phyloP scores from a whole-genome alignment of 2,888 invertebrate genomes.

The Heterodera filipjevi region DNA sequence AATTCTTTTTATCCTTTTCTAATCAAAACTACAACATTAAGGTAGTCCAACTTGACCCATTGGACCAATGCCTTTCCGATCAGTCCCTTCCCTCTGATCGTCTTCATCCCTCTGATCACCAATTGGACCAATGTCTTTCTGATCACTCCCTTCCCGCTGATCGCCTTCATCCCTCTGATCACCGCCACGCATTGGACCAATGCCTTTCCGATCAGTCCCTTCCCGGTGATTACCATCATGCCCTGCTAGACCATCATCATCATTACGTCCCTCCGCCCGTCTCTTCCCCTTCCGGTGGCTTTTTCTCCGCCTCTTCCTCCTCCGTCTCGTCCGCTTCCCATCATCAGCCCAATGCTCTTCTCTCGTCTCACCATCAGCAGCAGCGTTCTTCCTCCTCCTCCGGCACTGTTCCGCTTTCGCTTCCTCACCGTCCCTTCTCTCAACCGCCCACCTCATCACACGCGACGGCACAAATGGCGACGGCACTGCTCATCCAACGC shows the following conservation, averaged over 20 bases:
- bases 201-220: background rate
- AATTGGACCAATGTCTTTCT: background rate
- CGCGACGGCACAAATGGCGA: background rate
- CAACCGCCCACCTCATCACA: background rate
- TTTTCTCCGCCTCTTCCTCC: background rate
- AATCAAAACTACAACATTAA: background rate
- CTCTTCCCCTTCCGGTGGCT: background rate
- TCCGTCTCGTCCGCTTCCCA: background rate
- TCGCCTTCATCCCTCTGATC: background rate
- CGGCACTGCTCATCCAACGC: background rate
- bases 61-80: background rate
- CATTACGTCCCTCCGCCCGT: background rate
- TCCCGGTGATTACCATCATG: background rate
- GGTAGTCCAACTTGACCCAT: constrained; percentile 4
- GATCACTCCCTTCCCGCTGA: background rate
- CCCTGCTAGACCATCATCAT: background rate
- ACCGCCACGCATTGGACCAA: no score
- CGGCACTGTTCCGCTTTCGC: background rate
- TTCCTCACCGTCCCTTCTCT: background rate
- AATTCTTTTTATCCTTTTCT: background rate
- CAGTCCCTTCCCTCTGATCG: background rate
- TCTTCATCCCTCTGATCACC: background rate
- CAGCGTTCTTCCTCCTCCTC: background rate
- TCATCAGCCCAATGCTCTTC: background rate
- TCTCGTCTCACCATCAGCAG: background rate